Conservation (phyloP, 2,888 invertebrate species). For the Encarsia formosa region DNA sequence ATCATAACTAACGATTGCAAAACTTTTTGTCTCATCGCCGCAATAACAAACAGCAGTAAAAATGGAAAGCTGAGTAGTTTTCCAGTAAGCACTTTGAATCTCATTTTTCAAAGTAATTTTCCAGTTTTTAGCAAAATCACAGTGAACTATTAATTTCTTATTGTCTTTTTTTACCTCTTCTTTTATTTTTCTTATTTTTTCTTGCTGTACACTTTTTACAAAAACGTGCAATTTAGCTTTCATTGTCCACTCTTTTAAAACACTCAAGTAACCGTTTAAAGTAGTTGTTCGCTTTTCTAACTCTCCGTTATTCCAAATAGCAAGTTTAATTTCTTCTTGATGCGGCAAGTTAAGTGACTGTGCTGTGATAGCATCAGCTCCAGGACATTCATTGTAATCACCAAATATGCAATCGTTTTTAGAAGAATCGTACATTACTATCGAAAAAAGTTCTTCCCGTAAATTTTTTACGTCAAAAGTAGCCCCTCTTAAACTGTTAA, state of each 20-base stretch:
- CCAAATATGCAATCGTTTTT: background rate
- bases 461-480: too few relatives aligned
- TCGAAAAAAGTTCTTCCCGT: background rate
- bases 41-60: too few relatives aligned
- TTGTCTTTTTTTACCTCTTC: background rate
- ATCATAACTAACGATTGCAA: too few relatives aligned
- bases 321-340: background rate
- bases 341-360: background rate
- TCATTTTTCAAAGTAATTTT: constrained; percentile 5
- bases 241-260: background rate
- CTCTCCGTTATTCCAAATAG: background rate
- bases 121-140: constrained; percentile 21
- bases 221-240: background rate
- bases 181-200: constrained; percentile 6
- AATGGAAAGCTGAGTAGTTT: constrained; percentile 13
- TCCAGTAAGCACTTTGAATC: constrained; percentile 16
- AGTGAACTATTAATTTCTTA: too few relatives aligned
- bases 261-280: background rate
- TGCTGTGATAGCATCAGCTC: background rate
- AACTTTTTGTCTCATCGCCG: too few relatives aligned
- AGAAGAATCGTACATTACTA: background rate
- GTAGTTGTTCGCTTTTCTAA: background rate
- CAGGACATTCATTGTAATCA: background rate
- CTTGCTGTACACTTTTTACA: constrained; percentile 1
- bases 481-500: too few relatives aligned